These are phyloP conservation scores for Decapterus maruadsi DNA, from an alignment of 2,797 vertebrate genomes.

Conservation along the genomic window DNA sequence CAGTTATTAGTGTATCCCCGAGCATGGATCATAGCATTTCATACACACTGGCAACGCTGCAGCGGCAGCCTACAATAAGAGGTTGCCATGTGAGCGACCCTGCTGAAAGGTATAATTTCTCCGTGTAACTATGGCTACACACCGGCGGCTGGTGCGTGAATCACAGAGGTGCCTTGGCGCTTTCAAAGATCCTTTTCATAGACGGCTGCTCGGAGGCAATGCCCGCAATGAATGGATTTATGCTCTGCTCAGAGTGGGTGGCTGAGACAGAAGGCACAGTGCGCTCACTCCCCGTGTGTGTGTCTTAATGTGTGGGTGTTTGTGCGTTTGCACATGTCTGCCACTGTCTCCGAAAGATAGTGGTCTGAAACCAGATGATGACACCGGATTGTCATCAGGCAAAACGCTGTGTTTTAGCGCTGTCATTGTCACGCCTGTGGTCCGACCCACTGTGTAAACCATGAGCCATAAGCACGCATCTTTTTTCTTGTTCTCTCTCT, in stretches of 20 bases:
- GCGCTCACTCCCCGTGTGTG: constrained; percentile 22
- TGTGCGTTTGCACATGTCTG: constrained; percentile 50
- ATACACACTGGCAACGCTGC: constrained; percentile 22
- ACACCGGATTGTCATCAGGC: constrained; percentile 44
- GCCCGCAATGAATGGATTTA: constrained; percentile 68
- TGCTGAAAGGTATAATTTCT: constrained; percentile 70
- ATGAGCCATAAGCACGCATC: not conserved
- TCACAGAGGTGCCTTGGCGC: constrained; percentile 63
- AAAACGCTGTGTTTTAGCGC: constrained; percentile 36
- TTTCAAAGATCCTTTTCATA: constrained; percentile 76
- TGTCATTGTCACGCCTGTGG: constrained; percentile 28
- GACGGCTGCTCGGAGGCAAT: constrained; percentile 63
- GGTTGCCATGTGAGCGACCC: constrained; percentile 56
- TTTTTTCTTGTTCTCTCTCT: not conserved
- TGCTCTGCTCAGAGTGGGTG: constrained; percentile 71
- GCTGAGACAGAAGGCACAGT: constrained; percentile 62
- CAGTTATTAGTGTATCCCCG: constrained; percentile 51
- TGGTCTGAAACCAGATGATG: constrained; percentile 52
- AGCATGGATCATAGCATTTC: constrained; percentile 48
- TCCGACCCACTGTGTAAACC: constrained; percentile 21
- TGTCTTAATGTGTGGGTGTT: constrained; percentile 34
- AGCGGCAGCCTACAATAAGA: constrained; percentile 48
- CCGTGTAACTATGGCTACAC: constrained; percentile 68
- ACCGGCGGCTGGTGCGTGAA: constrained; percentile 42
- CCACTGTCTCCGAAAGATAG: constrained; percentile 47